Base-by-base conservation (phyloP, 2,113 vertebrate genomes). In the Toxotes chatareus region DNA sequence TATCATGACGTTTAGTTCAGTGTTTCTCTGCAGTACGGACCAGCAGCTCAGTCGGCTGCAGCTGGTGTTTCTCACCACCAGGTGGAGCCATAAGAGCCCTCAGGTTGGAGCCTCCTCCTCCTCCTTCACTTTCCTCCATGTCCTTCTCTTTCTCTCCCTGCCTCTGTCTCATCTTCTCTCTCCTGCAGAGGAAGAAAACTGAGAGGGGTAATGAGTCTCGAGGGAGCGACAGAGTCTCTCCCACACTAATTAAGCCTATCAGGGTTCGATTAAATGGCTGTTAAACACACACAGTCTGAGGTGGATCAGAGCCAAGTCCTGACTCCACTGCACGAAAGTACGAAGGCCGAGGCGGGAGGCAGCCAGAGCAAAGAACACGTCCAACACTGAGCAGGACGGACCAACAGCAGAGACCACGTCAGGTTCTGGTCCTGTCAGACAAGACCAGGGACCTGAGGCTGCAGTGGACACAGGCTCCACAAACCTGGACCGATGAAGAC, bases 181-280 rank as follows among this genome's bases (percentile, higher is more conserved):
- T 6, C n/a, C 42, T 51, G 53, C 59, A 66, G 56, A 32, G 55
- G 64, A 46, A n/a, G 71, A 62, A 59, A 62, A 61, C 69, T 59
- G 16, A 34, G 64, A 38, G 59, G 40, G 75, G 70, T 88, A 88
- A 91, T 82, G 86, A 89, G 84, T 57, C 84, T 70, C 23, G 1
- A 5, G 88, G 84, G 86, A 85, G 47, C 36, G 68, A 64, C 21
- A 62, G 68, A 7, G 76, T 36, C 31, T 64, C 62, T 72, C 53
- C 32, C 47, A 57, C 78, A 38, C 78, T 89, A 86, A 92, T 89
- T 86, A 86, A 81, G 64, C 63, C 89, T 6, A 76, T 83, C 84
- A 62, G 87, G 83, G 59, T 64, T 63, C 76, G 16, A 86, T 87
- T 88, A 89, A 86, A 79, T 71, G 85, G 64, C 70, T 90, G 80